A percentile compares a stretch with the other conserved stretches of the same genome.
phyloP scores from a whole-genome alignment of 2,888 invertebrate species.

The Zygaena filipendulae region DNA sequence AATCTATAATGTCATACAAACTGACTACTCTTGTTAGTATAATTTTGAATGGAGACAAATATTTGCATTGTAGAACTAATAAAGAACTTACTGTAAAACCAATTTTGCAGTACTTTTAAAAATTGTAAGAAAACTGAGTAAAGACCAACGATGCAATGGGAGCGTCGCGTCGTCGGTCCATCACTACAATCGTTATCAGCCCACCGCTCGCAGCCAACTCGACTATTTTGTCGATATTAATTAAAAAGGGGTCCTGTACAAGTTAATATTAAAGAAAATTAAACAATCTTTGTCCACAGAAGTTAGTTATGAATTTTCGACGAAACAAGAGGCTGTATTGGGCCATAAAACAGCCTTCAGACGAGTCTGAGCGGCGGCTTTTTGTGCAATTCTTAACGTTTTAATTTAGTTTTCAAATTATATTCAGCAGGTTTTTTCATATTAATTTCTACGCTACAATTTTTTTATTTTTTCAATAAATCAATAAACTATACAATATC shows the following conservation, averaged over 20 bases:
- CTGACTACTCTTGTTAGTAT: too few species aligned
- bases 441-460: background rate
- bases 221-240: conserved; percentile 69
- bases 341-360: too few species aligned
- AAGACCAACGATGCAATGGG: too few species aligned
- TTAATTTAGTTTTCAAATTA: conserved; percentile 23
- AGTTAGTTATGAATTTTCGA: conserved; percentile 59
- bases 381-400: conserved; percentile 26
- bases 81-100: too few species aligned
- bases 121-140: too few species aligned
- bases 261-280: conserved; percentile 69
- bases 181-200: conserved; percentile 46
- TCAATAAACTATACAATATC: too few species aligned
- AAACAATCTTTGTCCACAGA: conserved; percentile 54
- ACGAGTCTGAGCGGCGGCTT: conserved; percentile 15
- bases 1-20: too few species aligned
- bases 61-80: too few species aligned
- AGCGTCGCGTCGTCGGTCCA: too few species aligned
- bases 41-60: too few species aligned
- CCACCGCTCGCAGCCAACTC: conserved; percentile 40
- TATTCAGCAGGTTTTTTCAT: conserved; percentile 6
- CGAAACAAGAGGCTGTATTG: conserved; percentile 27
- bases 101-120: too few species aligned
- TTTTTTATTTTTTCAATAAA: too few species aligned
- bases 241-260: conserved; percentile 64